Base-by-base conservation (phyloP, 2,888 invertebrate species). In the Melipona beecheii region DNA sequence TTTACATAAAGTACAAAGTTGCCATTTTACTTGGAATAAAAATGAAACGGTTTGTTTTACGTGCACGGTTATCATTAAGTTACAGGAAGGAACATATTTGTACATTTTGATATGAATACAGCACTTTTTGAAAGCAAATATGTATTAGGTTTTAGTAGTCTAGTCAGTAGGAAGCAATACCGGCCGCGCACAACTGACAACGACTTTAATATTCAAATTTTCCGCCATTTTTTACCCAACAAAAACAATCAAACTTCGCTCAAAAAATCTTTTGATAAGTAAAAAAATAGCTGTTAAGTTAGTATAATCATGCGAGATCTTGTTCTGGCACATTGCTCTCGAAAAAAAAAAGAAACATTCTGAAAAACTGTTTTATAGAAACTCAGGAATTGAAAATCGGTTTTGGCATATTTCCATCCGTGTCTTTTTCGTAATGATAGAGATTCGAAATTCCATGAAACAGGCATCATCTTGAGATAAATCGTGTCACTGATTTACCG, bases 201-300 rank as follows among this genome's bases (percentile, higher is more conserved):
- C 92, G 92, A 93, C 87, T 88, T 89, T 89, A 88, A 82, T 86
- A 90, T 91, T 90, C 88, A 84, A 86, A 89, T 91, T 89, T 83
- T 91, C 85, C 88, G 91, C 89, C 87, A 89, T 91, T 92, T 92
- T 92, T 92, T 92, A 91, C 86, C 89, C 87, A 85, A 87, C 84
- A 86, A 82, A 91, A 91, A 92, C 92, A 93, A 93, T 93, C 93
- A 93, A 93, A 93, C 89, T 90, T 91, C 92, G 93, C 92, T 93
- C 92, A 92, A 92, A 81, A 87, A 90, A 72, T 86, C 87, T 91
- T 91, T 92, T 91, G 86, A 92, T 90, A 92, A 90, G 89, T 89
- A 85, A 90, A 70, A 87, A 79, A 81, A 89, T 92, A 91, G 90
- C 74, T 80, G 69, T 90, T 92, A 91, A 92, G 90, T 89, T 91